Base-by-base conservation (phyloP, 1,140 invertebrate genomes). In the Agrypnia vestita region DNA sequence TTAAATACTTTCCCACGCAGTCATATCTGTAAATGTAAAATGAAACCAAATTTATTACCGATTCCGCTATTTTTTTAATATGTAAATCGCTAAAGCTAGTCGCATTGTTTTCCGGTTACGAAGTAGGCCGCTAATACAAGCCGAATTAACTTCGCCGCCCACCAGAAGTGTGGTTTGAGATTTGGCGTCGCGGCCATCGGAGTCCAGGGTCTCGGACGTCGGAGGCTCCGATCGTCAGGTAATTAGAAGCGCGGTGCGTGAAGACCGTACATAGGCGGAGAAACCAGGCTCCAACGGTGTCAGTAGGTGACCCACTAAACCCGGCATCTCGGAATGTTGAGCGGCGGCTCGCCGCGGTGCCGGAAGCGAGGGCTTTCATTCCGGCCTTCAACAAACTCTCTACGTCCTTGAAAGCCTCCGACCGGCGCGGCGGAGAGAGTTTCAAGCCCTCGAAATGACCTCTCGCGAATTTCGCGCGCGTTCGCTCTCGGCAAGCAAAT, bases 261-360 rank as follows among this genome's bases (percentile, higher is more conserved):
- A 11, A 19, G 67, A 15, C 15, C 46, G 47, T 19, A 59, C 13
- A 44, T 71, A 19, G 67, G 17, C 17, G 17, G 67, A 47, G 15
- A 19, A 49, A 17, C 64, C 19, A 49, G 44, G 3, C 25, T 44
- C 47, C 13, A 74, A 53, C n/a, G 75, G 71, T 62, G 78, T 79
- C 78, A 79, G 71, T 79, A 44, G 78, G 78, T 79, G 43, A 79
- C 78, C 78, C 47, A 79, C 78, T 72, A 64, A 64, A 64, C 61
- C 55, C 35, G 25, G 12, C 62, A 10, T n/a, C 59, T 61, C 12
- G 49, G 76, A 61, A 61, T 55, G 61, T 47, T 43, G 17, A 43
- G 49, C 17, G 17, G 75, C 61, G 6, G 9, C 59, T 61, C 74
- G 17, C 4, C 25, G 11, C 69, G 17, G 53, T 51, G 44, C n/a